Conservation (phyloP, 2,113 vertebrate species). For the Jacana jacana region DNA sequence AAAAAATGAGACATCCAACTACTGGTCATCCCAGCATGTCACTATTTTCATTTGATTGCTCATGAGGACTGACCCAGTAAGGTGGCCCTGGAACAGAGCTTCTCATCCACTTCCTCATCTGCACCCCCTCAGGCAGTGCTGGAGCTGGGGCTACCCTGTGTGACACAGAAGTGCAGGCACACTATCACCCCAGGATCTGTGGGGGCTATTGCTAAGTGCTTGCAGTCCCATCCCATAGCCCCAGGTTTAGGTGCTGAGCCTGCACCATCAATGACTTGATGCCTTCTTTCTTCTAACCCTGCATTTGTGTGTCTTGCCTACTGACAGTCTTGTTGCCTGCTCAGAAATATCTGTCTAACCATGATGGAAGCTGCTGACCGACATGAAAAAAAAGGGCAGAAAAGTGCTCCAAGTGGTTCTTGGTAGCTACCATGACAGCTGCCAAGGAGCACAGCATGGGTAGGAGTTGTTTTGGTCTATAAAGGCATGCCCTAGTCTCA, state of each 20-base stretch:
- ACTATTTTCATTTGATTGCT: neutral
- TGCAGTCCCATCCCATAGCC: accelerated
- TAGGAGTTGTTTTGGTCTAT: neutral
- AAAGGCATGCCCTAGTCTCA: neutral
- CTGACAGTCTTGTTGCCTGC: neutral
- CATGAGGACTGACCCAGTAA: neutral
- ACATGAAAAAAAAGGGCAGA: neutral
- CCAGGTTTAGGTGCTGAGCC: neutral
- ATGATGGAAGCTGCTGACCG: neutral
- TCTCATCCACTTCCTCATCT: neutral
- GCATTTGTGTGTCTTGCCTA: neutral
- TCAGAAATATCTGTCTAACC: neutral
- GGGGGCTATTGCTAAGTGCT: neutral
- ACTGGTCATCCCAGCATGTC: neutral
- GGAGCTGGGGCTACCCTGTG: neutral
- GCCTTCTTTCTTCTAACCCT: neutral
- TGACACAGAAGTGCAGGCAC: neutral
- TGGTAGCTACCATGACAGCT: neutral
- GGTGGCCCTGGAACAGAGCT: neutral
- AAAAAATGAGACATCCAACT: neutral
- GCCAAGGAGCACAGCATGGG: neutral
- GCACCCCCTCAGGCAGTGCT: neutral
- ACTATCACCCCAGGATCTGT: neutral
- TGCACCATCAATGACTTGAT: neutral
- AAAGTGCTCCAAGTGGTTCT: neutral